phyloP scores from a whole-genome alignment of 2,888 invertebrate species.

The Embidobia sp. region DNA sequence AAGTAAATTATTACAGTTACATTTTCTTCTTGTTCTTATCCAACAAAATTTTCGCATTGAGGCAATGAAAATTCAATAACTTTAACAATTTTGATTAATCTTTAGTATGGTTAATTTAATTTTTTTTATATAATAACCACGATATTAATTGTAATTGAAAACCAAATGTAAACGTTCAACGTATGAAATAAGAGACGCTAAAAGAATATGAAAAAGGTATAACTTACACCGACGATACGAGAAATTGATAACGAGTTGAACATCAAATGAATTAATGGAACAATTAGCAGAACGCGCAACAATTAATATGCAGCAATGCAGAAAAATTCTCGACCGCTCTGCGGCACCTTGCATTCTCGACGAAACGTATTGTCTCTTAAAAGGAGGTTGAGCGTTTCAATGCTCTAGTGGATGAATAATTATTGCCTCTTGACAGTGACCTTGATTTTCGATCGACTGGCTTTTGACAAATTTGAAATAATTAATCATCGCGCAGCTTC shows the following conservation, averaged over 20 bases:
- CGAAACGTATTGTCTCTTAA: slow-evolving; percentile 48
- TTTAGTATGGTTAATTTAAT: too few relatives aligned
- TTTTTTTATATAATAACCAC: too few relatives aligned
- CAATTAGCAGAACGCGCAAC: slow-evolving; percentile 45
- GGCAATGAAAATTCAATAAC: too few relatives aligned
- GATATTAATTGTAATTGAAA: too few relatives aligned
- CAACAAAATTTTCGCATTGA: too few relatives aligned
- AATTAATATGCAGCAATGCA: slow-evolving; percentile 51
- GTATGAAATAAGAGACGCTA: slow-evolving; percentile 8
- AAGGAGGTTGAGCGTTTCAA: slow-evolving; percentile 58
- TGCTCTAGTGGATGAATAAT: slow-evolving; percentile 40
- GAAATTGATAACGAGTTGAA: slow-evolving; percentile 34
- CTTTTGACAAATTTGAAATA: slow-evolving; percentile 29
- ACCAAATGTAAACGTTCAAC: background rate
- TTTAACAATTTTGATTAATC: too few relatives aligned
- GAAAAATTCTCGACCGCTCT: slow-evolving; percentile 26
- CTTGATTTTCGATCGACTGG: slow-evolving; percentile 45
- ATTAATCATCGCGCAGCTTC: slow-evolving; percentile 10
- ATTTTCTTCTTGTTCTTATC: too few relatives aligned
- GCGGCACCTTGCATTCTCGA: slow-evolving; percentile 31
- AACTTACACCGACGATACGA: slow-evolving; percentile 23
- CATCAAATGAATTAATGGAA: slow-evolving; percentile 30
- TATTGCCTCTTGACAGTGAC: slow-evolving; percentile 50
- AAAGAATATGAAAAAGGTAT: slow-evolving; percentile 7
- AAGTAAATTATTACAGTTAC: too few relatives aligned